Percentiles rank a stretch among this genome's conserved stretches.
Evolutionary conservation across 2,888 invertebrate genomes (phyloP).

Genomic region (Brenthis hecate): DNA sequence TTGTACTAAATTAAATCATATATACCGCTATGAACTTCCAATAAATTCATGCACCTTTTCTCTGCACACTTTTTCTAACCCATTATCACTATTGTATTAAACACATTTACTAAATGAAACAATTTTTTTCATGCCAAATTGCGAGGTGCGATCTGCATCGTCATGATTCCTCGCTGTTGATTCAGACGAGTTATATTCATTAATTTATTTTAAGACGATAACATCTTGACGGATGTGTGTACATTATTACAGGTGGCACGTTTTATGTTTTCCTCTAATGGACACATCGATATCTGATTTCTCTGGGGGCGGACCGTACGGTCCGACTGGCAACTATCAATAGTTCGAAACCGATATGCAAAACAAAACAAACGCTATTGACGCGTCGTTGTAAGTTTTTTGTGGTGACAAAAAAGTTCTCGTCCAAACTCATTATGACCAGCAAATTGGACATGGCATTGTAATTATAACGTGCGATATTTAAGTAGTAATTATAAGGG

Average conservation of each 20-base stretch:
- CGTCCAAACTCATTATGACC: constrained; percentile 65
- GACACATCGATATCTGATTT: constrained; percentile 61
- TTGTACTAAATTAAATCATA: constrained; percentile 4
- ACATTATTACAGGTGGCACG: constrained; percentile 70
- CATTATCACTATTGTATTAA: constrained; percentile 49
- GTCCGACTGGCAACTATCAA: constrained; percentile 58
- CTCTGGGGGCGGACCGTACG: constrained; percentile 46
- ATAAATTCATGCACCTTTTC: constrained; percentile 5
- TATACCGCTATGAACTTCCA: constrained; percentile 8
- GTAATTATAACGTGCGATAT: constrained; percentile 69
- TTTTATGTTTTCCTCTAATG: constrained; percentile 75
- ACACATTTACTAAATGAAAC: constrained; percentile 39
- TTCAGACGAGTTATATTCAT: constrained; percentile 73
- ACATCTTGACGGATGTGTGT: constrained; percentile 75
- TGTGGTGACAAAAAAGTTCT: constrained; percentile 59
- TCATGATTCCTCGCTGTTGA: constrained; percentile 58
- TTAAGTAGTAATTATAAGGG: constrained; percentile 63
- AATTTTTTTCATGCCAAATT: constrained; percentile 55
- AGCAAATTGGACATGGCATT: constrained; percentile 69
- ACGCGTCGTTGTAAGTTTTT: constrained; percentile 67
- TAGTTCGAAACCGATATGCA: constrained; percentile 69
- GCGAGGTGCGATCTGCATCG: constrained; percentile 62
- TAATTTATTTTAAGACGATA: constrained; percentile 73
- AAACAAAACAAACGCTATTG: constrained; percentile 76
- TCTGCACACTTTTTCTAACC: constrained; percentile 32